A percentile compares a stretch with the other conserved stretches of the same genome.
These are phyloP conservation scores for Varroa destructor DNA, from an alignment of 1,140 invertebrate species.

Conservation along the genomic window DNA sequence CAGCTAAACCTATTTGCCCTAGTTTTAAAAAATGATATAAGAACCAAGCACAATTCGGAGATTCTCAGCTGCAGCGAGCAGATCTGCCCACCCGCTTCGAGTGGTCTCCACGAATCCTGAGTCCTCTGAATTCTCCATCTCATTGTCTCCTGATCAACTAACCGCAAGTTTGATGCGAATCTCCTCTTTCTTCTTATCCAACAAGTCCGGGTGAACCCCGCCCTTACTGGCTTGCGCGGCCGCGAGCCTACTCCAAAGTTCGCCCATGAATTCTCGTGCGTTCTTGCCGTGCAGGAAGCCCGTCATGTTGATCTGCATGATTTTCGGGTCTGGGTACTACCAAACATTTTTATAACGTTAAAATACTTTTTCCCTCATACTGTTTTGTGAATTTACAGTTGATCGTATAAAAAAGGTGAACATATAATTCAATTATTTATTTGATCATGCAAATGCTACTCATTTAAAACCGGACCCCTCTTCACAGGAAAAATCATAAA, in stretches of 20 bases:
- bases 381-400: background rate
- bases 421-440: too few relatives aligned
- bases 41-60: too few relatives aligned
- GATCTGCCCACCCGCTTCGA: too few relatives aligned
- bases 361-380: slow-evolving; percentile 7
- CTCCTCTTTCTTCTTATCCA: slow-evolving; percentile 92
- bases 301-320: slow-evolving; percentile 98
- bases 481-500: too few relatives aligned
- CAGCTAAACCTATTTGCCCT: too few relatives aligned
- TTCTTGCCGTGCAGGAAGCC: slow-evolving; percentile 97
- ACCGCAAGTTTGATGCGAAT: slow-evolving; percentile 51
- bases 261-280: slow-evolving; percentile 89
- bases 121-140: too few relatives aligned
- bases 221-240: slow-evolving; percentile 86
- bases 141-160: background rate
- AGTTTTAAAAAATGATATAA: too few relatives aligned
- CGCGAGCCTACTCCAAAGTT: slow-evolving; percentile 84
- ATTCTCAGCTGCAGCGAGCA: too few relatives aligned
- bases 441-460: too few relatives aligned
- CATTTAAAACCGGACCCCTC: too few relatives aligned
- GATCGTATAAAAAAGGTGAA: background rate
- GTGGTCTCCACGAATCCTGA: too few relatives aligned
- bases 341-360: slow-evolving; percentile 35
- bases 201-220: slow-evolving; percentile 79
- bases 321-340: slow-evolving; percentile 77